phyloP scores from a whole-genome alignment of 2,888 invertebrate species.

The Leucophenga maculata region DNA sequence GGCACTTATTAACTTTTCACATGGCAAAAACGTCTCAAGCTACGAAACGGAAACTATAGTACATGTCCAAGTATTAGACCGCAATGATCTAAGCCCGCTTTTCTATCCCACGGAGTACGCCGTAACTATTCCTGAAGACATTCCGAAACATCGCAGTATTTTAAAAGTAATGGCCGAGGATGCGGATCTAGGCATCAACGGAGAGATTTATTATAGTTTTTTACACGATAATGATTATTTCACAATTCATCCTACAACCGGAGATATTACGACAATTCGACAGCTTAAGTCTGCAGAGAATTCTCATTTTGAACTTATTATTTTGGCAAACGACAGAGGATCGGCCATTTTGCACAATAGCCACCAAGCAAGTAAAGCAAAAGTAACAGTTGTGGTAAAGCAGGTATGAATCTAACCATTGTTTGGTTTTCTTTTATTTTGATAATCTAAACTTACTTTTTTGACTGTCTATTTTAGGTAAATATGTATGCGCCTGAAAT shows the following conservation, averaged over 20 bases:
- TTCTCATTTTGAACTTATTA: constrained; percentile 81
- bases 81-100: constrained; percentile 93
- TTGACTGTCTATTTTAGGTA: constrained; percentile 72
- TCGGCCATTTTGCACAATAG: constrained; percentile 72
- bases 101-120: constrained; percentile 93
- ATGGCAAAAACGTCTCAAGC: constrained; percentile 73
- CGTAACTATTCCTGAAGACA: constrained; percentile 89
- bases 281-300: constrained; percentile 82
- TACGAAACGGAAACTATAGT: constrained; percentile 82
- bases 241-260: constrained; percentile 93
- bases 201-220: constrained; percentile 97
- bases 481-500: constrained; percentile 92
- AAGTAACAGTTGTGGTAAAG: constrained; percentile 82
- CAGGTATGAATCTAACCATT: constrained; percentile 70
- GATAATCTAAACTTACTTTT: neutral
- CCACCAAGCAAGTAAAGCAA: constrained; percentile 81
- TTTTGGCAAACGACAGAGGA: constrained; percentile 91
- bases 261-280: constrained; percentile 87
- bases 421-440: neutral
- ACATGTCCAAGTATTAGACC: constrained; percentile 83
- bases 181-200: constrained; percentile 95
- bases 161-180: constrained; percentile 90
- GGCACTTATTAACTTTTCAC: constrained; percentile 77
- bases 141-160: constrained; percentile 86
- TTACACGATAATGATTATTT: constrained; percentile 86